phyloP scores from a whole-genome alignment of 92 coral and sea anemone species.

The Epizoanthus scotinus region DNA sequence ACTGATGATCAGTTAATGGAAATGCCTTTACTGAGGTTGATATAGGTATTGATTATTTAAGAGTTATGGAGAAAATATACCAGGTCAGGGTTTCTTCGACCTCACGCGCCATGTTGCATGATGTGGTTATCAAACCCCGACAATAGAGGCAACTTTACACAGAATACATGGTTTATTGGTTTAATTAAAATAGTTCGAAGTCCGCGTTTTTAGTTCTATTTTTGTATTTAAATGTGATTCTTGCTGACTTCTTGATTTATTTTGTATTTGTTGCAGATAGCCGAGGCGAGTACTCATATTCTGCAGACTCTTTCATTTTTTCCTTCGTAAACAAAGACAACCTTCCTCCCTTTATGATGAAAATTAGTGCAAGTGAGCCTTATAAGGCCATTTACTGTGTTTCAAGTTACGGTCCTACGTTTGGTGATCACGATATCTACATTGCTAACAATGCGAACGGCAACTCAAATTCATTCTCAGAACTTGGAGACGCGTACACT shows the following conservation, averaged over 20 bases:
- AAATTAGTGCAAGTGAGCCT: not conserved
- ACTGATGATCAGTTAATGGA: too few species aligned
- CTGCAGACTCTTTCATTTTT: slow-evolving; percentile 8
- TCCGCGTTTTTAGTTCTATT: too few species aligned
- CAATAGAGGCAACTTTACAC: too few species aligned
- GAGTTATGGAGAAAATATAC: too few species aligned
- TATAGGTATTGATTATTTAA: too few species aligned
- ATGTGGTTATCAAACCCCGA: too few species aligned
- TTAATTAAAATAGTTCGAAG: too few species aligned
- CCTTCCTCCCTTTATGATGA: slow-evolving; percentile 9
- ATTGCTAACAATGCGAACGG: slow-evolving; percentile 11
- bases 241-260: not conserved
- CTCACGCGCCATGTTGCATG: too few species aligned
- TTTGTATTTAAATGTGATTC: too few species aligned
- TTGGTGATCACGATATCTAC: slow-evolving; percentile 30
- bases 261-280: slow-evolving; percentile 5
- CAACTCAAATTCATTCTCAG: not conserved
- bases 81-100: too few species aligned
- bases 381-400: slow-evolving; percentile 6
- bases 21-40: too few species aligned
- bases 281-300: not conserved
- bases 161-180: too few species aligned
- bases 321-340: slow-evolving; percentile 22
- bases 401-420: slow-evolving; percentile 19
- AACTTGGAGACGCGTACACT: slow-evolving; percentile 7